Conservation (phyloP, 1,140 invertebrate species). For the Drosophila sechellia region DNA sequence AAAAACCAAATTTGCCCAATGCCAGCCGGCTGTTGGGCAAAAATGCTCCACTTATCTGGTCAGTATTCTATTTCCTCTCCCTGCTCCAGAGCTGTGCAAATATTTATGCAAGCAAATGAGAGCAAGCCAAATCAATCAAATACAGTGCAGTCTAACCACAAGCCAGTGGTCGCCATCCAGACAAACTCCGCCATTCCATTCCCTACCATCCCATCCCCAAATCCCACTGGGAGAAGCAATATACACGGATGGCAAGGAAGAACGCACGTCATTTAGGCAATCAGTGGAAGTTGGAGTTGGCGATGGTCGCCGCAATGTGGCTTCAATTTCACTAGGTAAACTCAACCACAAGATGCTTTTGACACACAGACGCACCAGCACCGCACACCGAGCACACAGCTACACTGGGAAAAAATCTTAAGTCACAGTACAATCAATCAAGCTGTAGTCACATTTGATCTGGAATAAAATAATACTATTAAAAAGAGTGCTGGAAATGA, state of each 20-base stretch:
- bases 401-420: background rate
- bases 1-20: slow-evolving; percentile 40
- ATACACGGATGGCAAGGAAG: slow-evolving; percentile 4
- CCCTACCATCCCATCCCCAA: background rate
- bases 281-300: slow-evolving; percentile 52
- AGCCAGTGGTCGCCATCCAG: slow-evolving; percentile 54
- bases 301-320: slow-evolving; percentile 50
- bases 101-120: slow-evolving; percentile 73
- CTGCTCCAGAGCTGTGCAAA: slow-evolving; percentile 40
- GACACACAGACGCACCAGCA: slow-evolving; percentile 20
- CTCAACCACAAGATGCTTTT: slow-evolving; percentile 60
- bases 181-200: slow-evolving; percentile 33
- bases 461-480: background rate
- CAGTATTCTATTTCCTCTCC: slow-evolving; percentile 3
- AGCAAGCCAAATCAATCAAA: slow-evolving; percentile 72
- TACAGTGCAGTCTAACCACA: slow-evolving; percentile 62
- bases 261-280: slow-evolving; percentile 48
- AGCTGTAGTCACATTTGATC: background rate
- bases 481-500: too few relatives aligned
- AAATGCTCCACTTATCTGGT: slow-evolving; percentile 36
- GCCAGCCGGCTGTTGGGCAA: slow-evolving; percentile 1
- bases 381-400: background rate
- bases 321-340: slow-evolving; percentile 60
- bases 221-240: slow-evolving; percentile 1
- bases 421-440: background rate